These are phyloP conservation scores for Trematomus bernacchii DNA, from an alignment of 2,797 vertebrate genomes.

Conservation along the genomic window DNA sequence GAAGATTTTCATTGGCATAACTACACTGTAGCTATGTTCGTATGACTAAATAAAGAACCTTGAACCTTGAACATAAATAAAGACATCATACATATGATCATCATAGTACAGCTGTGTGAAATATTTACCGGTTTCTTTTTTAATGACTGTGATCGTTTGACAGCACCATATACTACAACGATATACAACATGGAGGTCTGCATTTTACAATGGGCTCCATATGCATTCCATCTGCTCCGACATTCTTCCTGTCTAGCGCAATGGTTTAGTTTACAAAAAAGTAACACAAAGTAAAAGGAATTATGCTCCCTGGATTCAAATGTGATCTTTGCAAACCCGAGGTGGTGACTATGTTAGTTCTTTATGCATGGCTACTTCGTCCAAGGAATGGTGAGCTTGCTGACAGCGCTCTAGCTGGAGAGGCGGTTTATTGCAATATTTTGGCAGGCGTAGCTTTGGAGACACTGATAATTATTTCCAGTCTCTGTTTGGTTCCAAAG, in stretches of 20 bases:
- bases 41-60: too few species aligned
- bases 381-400: slow-evolving; percentile 34
- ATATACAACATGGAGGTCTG: slow-evolving; percentile 24
- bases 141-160: slow-evolving; percentile 28
- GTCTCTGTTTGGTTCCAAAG: slow-evolving; percentile 55
- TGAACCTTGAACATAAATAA: neutral
- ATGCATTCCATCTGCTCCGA: slow-evolving; percentile 54
- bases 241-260: slow-evolving; percentile 33
- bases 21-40: too few species aligned
- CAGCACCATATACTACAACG: slow-evolving; percentile 24
- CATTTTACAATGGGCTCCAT: slow-evolving; percentile 42
- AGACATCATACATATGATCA: neutral
- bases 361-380: slow-evolving; percentile 10
- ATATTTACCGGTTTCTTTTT: slow-evolving; percentile 24
- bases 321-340: slow-evolving; percentile 16
- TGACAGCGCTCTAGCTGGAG: slow-evolving; percentile 64
- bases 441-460: slow-evolving; percentile 75
- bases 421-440: slow-evolving; percentile 74
- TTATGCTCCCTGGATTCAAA: slow-evolving; percentile 17
- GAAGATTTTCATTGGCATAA: too few species aligned
- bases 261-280: slow-evolving; percentile 24
- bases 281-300: slow-evolving; percentile 18
- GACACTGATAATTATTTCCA: slow-evolving; percentile 80
- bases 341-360: slow-evolving; percentile 21
- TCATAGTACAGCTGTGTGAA: slow-evolving; percentile 8